Evolutionary conservation across 2,797 vertebrate species (phyloP), one percentile per base, ranked within the genome.

Genomic region (Masticophis lateralis): DNA sequence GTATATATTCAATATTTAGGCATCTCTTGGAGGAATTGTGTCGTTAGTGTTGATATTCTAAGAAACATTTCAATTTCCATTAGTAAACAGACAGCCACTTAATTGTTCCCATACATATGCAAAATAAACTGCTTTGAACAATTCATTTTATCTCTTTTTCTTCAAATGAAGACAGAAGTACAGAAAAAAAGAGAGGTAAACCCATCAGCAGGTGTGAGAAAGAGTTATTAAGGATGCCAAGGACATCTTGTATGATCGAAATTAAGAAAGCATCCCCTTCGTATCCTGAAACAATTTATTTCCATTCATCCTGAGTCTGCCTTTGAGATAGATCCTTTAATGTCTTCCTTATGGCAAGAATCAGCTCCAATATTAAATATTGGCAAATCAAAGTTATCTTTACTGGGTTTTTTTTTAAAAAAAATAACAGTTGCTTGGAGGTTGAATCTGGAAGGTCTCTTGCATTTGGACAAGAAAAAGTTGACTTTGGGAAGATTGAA

Each of bases 51-150:
- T 90, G 93, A 22, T 8, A 86, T 3, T 92, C 4, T 51, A 47
- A 32, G 27, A 86, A 92, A 59, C 61, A 91, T 91, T 61, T 61
- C 92, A 5, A 88, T 95, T 96, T 94, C 91, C 59, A 88, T 0
- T 94, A 37, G 83, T 0, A 0, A 87, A 56, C 3, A 28, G 87
- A 47, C 22, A 92, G 12, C n/a, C 94, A 91, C 25, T 1, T 0
- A 0, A 74, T 91, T 93, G 9, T 51, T 9, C 89, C 28, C 93
- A 93, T 63, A 37, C 93, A 95, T 94, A 47, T 18, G 27, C 3
- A 51, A 14, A 56, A 7, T 55, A 89, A 32, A 18, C 69, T 92
- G 87, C 3, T 91, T 93, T 37, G 18, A 83, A 74, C 2, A 28
- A 90, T 3, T 0, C 0, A 0, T 5, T 16, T 0, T 60, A 91